phyloP scores from a whole-genome alignment of 2,797 vertebrate species.

The Tragelaphus eurycerus region DNA sequence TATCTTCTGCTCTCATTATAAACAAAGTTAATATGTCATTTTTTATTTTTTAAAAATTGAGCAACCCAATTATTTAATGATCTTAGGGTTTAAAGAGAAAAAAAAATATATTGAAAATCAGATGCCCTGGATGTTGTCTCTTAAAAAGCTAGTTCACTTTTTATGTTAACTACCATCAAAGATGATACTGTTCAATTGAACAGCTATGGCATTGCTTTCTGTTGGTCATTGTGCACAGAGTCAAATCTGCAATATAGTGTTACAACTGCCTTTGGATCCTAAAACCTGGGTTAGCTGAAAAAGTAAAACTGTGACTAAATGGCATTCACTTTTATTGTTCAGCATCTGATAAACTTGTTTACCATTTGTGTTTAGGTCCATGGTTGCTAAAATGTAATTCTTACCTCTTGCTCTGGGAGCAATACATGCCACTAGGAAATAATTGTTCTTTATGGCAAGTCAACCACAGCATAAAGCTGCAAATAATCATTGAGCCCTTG shows the following conservation, averaged over 20 bases:
- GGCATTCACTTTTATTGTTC: not conserved
- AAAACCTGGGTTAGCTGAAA: not conserved
- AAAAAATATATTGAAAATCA: not conserved
- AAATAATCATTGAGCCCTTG: not conserved
- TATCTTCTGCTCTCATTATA: not conserved
- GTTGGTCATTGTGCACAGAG: not conserved
- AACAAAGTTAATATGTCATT: not conserved
- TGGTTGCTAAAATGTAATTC: not conserved
- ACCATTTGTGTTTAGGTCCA: not conserved
- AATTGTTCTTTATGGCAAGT: not conserved
- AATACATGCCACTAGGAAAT: slow-evolving; percentile 5
- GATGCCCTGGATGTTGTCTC: not conserved
- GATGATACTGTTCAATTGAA: not conserved
- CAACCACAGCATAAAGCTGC: not conserved
- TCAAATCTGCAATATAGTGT: not conserved
- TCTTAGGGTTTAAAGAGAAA: not conserved
- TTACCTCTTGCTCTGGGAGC: not conserved
- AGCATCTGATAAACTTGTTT: not conserved
- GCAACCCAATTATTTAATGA: not conserved
- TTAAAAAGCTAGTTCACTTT: not conserved
- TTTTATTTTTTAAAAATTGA: not conserved
- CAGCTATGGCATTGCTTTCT: not conserved
- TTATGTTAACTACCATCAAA: not conserved
- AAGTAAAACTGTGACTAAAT: not conserved
- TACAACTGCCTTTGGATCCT: not conserved